Percentiles rank a stretch among this genome's conserved stretches.
Evolutionary conservation across 2,888 invertebrate species (phyloP).

Genomic region (Teleiodes luculella): DNA sequence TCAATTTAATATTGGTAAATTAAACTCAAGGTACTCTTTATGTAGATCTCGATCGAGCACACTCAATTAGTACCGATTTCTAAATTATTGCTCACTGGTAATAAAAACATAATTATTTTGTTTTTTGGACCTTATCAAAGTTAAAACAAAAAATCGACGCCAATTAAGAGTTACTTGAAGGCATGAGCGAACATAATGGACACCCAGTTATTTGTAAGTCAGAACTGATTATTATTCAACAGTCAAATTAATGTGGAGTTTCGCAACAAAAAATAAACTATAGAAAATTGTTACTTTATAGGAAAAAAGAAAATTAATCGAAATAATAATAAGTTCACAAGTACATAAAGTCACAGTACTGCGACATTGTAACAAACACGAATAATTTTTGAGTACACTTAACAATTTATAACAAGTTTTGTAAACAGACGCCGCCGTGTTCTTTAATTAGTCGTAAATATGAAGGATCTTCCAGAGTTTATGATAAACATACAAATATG

Average conservation of each 20-base stretch:
- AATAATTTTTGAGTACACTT: no score
- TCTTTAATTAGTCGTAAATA: not conserved
- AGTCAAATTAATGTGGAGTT: no score
- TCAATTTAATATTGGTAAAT: not conserved
- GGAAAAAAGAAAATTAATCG: no score
- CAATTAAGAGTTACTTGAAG: not conserved
- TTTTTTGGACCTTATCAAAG: not conserved
- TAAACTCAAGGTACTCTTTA: conserved; percentile 15
- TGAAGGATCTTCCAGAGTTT: not conserved
- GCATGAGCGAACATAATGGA: not conserved
- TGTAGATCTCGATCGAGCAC: conserved; percentile 1
- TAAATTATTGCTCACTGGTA: not conserved
- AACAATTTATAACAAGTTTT: no score
- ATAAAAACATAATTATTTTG: conserved; percentile 5
- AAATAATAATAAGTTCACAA: no score
- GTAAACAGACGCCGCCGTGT: no score
- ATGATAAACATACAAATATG: conserved; percentile 10
- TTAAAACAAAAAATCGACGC: not conserved
- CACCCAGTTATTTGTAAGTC: not conserved
- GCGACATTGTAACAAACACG: not conserved
- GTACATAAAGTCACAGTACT: no score
- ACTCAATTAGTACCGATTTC: not conserved
- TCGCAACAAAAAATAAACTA: no score
- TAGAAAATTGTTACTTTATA: no score
- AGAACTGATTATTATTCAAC: no score